These are phyloP conservation scores for Echeneis naucrates DNA, from an alignment of 2,797 vertebrate genomes.

Conservation along the genomic window DNA sequence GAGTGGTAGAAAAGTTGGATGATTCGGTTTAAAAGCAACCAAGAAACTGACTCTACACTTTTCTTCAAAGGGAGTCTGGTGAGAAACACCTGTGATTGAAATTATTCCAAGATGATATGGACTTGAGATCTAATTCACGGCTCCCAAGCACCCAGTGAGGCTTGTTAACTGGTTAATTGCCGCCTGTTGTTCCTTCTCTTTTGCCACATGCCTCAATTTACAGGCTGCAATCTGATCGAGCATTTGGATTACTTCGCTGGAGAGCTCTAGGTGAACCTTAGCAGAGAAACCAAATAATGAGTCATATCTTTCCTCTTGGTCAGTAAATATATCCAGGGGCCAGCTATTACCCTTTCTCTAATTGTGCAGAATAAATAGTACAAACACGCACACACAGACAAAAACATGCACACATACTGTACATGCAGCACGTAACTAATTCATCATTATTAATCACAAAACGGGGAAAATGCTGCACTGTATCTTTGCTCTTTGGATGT, in stretches of 20 bases:
- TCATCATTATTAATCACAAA: slow-evolving; percentile 28
- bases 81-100: no score
- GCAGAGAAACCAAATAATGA: slow-evolving; percentile 17
- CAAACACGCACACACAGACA: not conserved
- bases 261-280: not conserved
- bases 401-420: not conserved
- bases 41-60: not conserved
- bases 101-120: no score
- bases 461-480: not conserved
- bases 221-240: not conserved
- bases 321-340: slow-evolving; percentile 40
- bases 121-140: no score
- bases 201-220: not conserved
- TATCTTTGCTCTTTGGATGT: slow-evolving; percentile 32
- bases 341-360: slow-evolving; percentile 11
- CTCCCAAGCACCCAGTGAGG: no score
- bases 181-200: slow-evolving; percentile 10
- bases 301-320: slow-evolving; percentile 25
- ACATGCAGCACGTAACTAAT: no score
- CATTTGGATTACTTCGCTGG: not conserved
- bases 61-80: no score
- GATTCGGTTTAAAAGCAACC: not conserved
- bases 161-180: not conserved
- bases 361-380: slow-evolving; percentile 6
- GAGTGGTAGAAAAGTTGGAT: not conserved